phyloP scores from a whole-genome alignment of 2,888 invertebrate genomes.

The Acanthosepion esculentum region DNA sequence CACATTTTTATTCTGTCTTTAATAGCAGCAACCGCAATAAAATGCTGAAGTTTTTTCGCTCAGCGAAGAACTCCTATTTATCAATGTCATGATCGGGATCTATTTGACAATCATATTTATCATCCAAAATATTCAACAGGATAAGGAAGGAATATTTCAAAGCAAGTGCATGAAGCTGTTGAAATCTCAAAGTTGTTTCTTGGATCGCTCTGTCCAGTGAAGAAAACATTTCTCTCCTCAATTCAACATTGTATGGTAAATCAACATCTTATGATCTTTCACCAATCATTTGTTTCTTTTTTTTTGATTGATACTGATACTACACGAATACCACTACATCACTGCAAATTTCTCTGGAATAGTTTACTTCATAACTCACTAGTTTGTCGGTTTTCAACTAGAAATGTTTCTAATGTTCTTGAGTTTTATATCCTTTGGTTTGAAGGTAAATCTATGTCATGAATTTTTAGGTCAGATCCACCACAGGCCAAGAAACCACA shows the following conservation, averaged over 20 bases:
- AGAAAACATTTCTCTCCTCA: slow-evolving; percentile 33
- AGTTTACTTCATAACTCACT: not conserved
- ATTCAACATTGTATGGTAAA: not conserved
- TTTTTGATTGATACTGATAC: not conserved
- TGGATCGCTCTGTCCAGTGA: not conserved
- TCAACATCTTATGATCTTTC: slow-evolving; percentile 40
- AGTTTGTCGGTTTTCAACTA: not conserved
- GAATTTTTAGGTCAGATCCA: not conserved
- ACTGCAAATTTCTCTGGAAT: slow-evolving; percentile 35
- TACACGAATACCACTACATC: not conserved
- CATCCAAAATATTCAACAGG: slow-evolving; percentile 35
- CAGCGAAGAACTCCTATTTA: not conserved
- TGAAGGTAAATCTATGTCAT: slow-evolving; percentile 36
- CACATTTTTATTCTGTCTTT: too few relatives aligned
- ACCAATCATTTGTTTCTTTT: slow-evolving; percentile 37
- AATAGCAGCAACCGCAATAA: not conserved
- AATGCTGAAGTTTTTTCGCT: slow-evolving; percentile 37
- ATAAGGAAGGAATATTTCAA: slow-evolving; percentile 36
- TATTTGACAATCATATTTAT: slow-evolving; percentile 40
- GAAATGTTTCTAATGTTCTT: not conserved
- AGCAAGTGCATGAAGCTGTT: slow-evolving; percentile 43
- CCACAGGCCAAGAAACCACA: not conserved
- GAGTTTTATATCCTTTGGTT: slow-evolving; percentile 46
- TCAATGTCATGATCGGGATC: slow-evolving; percentile 44
- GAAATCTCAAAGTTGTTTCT: slow-evolving; percentile 45